Percentiles rank a stretch among this genome's conserved stretches.
These are phyloP conservation scores for Tenthredo notha DNA, from an alignment of 2,888 invertebrate species.

Conservation along the genomic window DNA sequence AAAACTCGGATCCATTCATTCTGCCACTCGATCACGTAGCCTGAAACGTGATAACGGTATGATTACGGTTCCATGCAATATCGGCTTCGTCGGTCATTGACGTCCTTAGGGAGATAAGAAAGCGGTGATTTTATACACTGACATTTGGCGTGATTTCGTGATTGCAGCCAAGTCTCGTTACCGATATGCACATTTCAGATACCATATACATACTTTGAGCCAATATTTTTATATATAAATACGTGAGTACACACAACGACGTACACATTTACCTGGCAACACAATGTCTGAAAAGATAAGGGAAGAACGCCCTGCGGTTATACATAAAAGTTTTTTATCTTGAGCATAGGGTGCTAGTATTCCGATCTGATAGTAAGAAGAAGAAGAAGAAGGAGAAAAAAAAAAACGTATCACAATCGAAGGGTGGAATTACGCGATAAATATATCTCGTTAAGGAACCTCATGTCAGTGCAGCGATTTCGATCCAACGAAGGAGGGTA, in stretches of 20 bases:
- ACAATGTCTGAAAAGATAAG: conserved; percentile 21
- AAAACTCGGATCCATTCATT: conserved; percentile 91
- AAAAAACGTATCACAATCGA: background rate
- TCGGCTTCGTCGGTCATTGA: background rate
- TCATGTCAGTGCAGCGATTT: background rate
- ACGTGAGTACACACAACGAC: background rate
- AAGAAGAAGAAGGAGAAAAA: no score
- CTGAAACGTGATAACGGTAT: conserved; percentile 79
- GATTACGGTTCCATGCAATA: background rate
- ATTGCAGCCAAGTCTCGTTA: conserved; percentile 35
- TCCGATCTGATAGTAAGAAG: background rate
- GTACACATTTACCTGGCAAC: background rate
- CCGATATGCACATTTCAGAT: conserved; percentile 23
- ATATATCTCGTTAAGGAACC: conserved; percentile 1
- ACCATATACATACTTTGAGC: background rate
- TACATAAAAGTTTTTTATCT: conserved; percentile 15
- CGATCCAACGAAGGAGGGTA: background rate
- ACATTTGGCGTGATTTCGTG: conserved; percentile 10
- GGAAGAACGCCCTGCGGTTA: conserved; percentile 14
- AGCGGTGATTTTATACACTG: conserved; percentile 28
- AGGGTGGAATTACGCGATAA: conserved; percentile 16
- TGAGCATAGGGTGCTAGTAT: background rate
- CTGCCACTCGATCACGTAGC: conserved; percentile 92
- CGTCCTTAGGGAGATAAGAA: conserved; percentile 22
- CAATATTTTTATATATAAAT: background rate